A percentile compares a stretch with the other conserved stretches of the same genome.
Evolutionary conservation across 2,113 vertebrate genomes (phyloP).

Genomic region (Tamias sibiricus): DNA sequence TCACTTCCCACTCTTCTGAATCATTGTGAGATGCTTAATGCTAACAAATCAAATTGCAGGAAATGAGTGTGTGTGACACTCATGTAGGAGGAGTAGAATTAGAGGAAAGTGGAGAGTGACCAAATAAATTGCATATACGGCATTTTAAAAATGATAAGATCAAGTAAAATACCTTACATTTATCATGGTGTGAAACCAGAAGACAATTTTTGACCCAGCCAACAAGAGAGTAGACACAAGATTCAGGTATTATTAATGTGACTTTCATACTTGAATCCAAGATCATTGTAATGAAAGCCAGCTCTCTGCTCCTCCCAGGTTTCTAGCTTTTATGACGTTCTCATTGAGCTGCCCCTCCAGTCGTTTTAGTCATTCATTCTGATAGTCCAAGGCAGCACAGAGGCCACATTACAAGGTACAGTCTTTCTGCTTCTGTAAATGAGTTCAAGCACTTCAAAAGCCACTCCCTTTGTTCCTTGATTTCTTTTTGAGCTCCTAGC

Average conservation of each 20-base stretch:
- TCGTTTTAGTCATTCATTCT: slow-evolving; percentile 54
- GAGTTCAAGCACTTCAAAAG: slow-evolving; percentile 67
- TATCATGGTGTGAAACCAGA: slow-evolving; percentile 46
- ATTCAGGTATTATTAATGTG: slow-evolving; percentile 38
- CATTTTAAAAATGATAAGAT: slow-evolving; percentile 27
- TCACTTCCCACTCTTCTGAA: neutral
- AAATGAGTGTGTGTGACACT: slow-evolving; percentile 58
- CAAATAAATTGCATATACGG: neutral
- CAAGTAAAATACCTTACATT: slow-evolving; percentile 53
- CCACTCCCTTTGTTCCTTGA: slow-evolving; percentile 57
- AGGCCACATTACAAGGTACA: slow-evolving; percentile 54
- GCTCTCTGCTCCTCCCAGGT: neutral
- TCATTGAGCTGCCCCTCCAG: slow-evolving; percentile 32
- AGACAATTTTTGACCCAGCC: slow-evolving; percentile 68
- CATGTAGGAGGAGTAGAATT: slow-evolving; percentile 47
- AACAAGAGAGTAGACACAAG: slow-evolving; percentile 68
- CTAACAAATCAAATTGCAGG: slow-evolving; percentile 39
- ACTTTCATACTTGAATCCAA: slow-evolving; percentile 52
- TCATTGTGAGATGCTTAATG: neutral
- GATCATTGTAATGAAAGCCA: slow-evolving; percentile 48
- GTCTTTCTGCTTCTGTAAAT: slow-evolving; percentile 51
- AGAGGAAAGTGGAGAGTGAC: slow-evolving; percentile 56
- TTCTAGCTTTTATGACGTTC: slow-evolving; percentile 39
- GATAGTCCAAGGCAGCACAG: slow-evolving; percentile 4
- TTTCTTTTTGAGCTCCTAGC: slow-evolving; percentile 74